Base-by-base conservation (phyloP, 2,113 vertebrate genomes). In the Heliornis fulica region DNA sequence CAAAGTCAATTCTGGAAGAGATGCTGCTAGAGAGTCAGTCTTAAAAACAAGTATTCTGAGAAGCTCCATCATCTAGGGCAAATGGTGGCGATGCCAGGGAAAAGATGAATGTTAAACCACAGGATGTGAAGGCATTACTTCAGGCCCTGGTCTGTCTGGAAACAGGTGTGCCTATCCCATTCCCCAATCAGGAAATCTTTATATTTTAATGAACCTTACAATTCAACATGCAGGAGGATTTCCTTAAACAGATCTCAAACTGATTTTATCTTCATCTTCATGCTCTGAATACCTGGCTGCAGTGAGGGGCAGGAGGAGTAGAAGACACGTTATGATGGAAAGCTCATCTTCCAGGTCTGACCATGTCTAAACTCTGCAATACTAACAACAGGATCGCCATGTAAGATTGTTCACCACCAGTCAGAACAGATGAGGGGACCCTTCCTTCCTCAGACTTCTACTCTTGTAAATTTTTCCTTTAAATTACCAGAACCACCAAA, bases 351-450 rank as follows among this genome's bases (percentile, higher is more conserved):
- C 50, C 1, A 5, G 46, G 5, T 15, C 53, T 48, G 68, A 70
- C 17, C 13, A 0, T 0, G 0, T 7, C 19, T 46, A 4, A 53
- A 28, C 11, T 34, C 14, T 4, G 4, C 4, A 17, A 19, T 5
- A 29, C 4, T 14, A 34, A 38, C 31, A 15, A 40, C 1, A 17
- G 21, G 25, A 19, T n/a, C 7, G 26, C 29, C 16, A 12, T 0
- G 2, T 15, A 54, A 26, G 46, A n/a, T n/a, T n/a, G 31, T 6
- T 18, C 51, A 66, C 11, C 19, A 23, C 34, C n/a, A 3, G 31
- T 38, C 63, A 72, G 32, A 23, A 31, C 20, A 23, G 29, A 38
- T 7, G 45, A 22, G 7, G 60, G 4, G 17, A 38, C 11, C 75
- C 23, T 11, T 69, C 41, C 41, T 69, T 57, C 61, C 38, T 32